phyloP scores from a whole-genome alignment of 2,797 vertebrate species.

The Chiroxiphia lanceolata region DNA sequence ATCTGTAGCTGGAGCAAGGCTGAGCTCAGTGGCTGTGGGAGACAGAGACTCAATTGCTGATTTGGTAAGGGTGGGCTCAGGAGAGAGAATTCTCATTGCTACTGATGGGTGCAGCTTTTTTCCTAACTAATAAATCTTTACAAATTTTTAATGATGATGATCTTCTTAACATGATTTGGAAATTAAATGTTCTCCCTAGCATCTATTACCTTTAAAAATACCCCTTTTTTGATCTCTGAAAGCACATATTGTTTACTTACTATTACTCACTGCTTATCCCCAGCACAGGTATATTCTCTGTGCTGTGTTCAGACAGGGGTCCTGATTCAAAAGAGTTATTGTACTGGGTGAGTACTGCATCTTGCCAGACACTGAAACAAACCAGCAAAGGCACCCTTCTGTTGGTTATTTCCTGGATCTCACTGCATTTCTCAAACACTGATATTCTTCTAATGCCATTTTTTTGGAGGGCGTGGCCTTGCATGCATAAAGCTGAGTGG shows the following conservation, averaged over 20 bases:
- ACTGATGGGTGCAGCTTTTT: fast-evolving
- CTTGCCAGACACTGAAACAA: neutral
- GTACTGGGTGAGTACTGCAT: neutral
- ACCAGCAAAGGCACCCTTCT: neutral
- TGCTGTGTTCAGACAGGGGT: neutral
- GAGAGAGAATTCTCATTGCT: neutral
- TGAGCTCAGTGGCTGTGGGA: neutral
- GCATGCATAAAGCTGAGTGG: neutral
- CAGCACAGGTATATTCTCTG: neutral
- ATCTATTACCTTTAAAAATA: neutral
- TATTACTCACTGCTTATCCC: neutral
- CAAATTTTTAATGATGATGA: neutral
- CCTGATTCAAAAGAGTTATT: neutral
- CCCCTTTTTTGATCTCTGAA: neutral
- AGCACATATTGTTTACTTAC: neutral
- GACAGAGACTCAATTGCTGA: neutral
- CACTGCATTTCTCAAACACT: neutral
- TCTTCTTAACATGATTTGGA: neutral
- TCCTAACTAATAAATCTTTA: neutral
- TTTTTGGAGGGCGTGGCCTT: neutral
- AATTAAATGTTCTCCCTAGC: neutral
- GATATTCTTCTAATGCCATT: neutral
- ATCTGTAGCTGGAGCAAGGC: neutral
- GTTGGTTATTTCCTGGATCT: neutral
- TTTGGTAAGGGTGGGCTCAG: neutral